These are phyloP conservation scores for Napeogenes sylphis DNA, from an alignment of 2,888 invertebrate species.

Conservation along the genomic window DNA sequence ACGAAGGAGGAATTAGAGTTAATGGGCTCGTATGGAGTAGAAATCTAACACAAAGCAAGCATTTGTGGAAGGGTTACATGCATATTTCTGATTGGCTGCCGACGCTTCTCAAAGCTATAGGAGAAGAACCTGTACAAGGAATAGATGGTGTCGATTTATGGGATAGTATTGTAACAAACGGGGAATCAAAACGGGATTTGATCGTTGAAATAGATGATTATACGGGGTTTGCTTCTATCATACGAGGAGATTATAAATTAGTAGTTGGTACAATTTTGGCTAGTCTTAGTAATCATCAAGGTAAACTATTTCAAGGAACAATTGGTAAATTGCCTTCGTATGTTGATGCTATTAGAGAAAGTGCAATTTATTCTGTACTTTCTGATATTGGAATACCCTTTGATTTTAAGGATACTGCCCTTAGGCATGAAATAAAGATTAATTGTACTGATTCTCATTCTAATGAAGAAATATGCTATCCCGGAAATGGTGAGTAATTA, in stretches of 20 bases:
- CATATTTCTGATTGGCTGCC: constrained; percentile 91
- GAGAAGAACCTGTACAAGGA: constrained; percentile 41
- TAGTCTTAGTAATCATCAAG: constrained; percentile 47
- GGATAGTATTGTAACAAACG: constrained; percentile 51
- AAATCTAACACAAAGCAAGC: constrained; percentile 53
- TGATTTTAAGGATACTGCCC: constrained; percentile 32
- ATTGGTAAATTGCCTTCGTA: constrained; percentile 51
- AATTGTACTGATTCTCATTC: constrained; percentile 36
- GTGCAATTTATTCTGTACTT: constrained; percentile 46
- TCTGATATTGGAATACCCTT: constrained; percentile 41
- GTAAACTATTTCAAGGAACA: constrained; percentile 46
- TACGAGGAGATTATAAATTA: constrained; percentile 54
- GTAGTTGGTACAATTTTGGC: constrained; percentile 45
- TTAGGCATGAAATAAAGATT: constrained; percentile 45
- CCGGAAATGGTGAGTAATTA: constrained; percentile 46
- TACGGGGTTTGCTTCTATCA: constrained; percentile 49
- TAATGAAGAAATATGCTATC: constrained; percentile 42
- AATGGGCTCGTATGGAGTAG: constrained; percentile 83
- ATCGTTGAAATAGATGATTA: constrained; percentile 62
- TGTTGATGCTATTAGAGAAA: constrained; percentile 41
- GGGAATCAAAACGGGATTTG: constrained; percentile 45
- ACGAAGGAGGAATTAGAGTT: constrained; percentile 90
- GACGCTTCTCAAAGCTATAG: constrained; percentile 76
- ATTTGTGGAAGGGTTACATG: constrained; percentile 75
- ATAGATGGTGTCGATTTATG: constrained; percentile 63